Evolutionary conservation across 2,888 invertebrate genomes (phyloP).

Genomic region (Barypeithes pellucidus): DNA sequence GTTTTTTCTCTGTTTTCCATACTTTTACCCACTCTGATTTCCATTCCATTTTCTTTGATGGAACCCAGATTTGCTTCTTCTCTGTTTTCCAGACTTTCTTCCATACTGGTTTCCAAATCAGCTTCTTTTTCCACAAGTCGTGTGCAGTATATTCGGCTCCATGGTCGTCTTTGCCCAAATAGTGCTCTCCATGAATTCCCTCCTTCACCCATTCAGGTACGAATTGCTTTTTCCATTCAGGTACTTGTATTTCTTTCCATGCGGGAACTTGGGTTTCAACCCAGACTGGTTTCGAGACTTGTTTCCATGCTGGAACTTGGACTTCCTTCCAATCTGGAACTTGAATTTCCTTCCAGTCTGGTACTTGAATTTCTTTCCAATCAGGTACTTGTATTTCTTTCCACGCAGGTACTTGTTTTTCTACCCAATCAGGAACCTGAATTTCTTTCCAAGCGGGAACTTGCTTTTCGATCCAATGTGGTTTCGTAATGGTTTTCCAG

Average conservation of each 20-base stretch:
- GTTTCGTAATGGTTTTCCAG: conserved; percentile 82
- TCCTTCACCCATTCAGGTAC: conserved; percentile 85
- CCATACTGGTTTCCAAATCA: conserved; percentile 87
- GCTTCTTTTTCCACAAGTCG: conserved; percentile 87
- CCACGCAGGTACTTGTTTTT: conserved; percentile 77
- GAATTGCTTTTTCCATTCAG: conserved; percentile 80
- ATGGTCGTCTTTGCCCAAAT: conserved; percentile 85
- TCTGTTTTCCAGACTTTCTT: conserved; percentile 85
- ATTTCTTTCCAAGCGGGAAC: conserved; percentile 80
- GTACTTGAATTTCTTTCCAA: conserved; percentile 80
- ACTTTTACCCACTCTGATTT: conserved; percentile 78
- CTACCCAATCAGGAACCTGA: conserved; percentile 78
- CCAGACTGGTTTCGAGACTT: conserved; percentile 75
- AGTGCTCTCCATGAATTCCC: conserved; percentile 86
- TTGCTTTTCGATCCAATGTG: conserved; percentile 86
- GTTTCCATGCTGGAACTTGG: conserved; percentile 75
- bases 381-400: conserved; percentile 75
- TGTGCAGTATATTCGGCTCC: conserved; percentile 89
- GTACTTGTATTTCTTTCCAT: conserved; percentile 74
- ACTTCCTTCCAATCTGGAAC: conserved; percentile 76
- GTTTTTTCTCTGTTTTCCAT: conserved; percentile 78
- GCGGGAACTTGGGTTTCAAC: conserved; percentile 79
- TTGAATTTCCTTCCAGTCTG: conserved; percentile 78
- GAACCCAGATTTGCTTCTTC: conserved; percentile 82
- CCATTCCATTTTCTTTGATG: conserved; percentile 77